Base-by-base conservation (phyloP, 2,888 invertebrate species). In the Morinoia aosen region DNA sequence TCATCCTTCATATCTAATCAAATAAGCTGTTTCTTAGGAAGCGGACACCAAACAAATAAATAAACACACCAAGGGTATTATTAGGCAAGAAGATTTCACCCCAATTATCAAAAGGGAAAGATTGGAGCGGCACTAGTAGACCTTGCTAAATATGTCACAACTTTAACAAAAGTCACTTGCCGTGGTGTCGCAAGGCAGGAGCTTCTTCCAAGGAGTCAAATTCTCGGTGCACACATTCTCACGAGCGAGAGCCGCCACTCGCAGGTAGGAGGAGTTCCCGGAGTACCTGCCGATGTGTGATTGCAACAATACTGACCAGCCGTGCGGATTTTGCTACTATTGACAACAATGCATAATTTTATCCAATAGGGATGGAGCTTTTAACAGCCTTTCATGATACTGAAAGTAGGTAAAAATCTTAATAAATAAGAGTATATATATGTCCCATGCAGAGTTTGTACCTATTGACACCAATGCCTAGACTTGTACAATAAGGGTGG, bases 161-260 rank as follows among this genome's bases (percentile, higher is more conserved):
- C 48, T 48, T 5, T 5, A 4, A 48, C 48, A 48, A 48, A 48
- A 48, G 76, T 76, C 7, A 90, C 90, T 64, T 39, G 98, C 98
- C 97, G 98, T 98, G n/a, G 98, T 98, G 97, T 98, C 98, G 97
- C 99, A 99, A 0, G 99, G 99, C 94, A 99, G 97, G 10, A 99
- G 97, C 97, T 99, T 99, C 97, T 99, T 99, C 98, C 99, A 99
- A 0, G 99, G 99, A 33, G 99, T 99, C 97, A 99, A 97, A 97
- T 99, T 99, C 97, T 99, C 99, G 0, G 99, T 99, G 97, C 99
- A 99, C 8, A 99, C 99, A 97, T 99, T 98, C 98, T 99, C 99
- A 96, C 99, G 98, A 0, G 99, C 99, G 96, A 99, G 97, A n/a
- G 98, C 98, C 0, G 99, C 98, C 97, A 99, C 99, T 97, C 99